Percentiles rank a stretch among this genome's conserved stretches.
phyloP scores from a whole-genome alignment of 2,113 vertebrate species.

The Peromyscus californicus region DNA sequence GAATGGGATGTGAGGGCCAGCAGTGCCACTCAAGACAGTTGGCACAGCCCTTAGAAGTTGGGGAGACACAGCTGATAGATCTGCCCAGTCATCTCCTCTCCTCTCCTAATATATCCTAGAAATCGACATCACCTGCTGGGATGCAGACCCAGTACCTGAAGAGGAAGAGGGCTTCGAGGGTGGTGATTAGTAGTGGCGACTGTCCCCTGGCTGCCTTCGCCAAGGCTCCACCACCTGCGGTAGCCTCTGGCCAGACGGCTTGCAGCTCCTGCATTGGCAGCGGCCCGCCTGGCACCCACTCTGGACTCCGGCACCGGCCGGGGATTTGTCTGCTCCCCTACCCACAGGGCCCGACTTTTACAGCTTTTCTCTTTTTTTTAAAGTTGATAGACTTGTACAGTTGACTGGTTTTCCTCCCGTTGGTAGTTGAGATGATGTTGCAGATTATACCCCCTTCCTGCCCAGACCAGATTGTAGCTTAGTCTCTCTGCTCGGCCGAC shows the following conservation, averaged over 20 bases:
- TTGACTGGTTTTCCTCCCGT: slow-evolving; percentile 83
- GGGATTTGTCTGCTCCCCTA: slow-evolving; percentile 70
- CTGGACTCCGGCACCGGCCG: slow-evolving; percentile 74
- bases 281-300: slow-evolving; percentile 79
- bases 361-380: slow-evolving; percentile 85
- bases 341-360: slow-evolving; percentile 84
- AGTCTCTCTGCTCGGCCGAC: slow-evolving; percentile 67
- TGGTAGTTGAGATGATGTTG: slow-evolving; percentile 83
- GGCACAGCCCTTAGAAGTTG: neutral
- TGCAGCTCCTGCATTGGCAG: slow-evolving; percentile 73
- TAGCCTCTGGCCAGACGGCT: slow-evolving; percentile 72
- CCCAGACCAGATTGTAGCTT: slow-evolving; percentile 78
- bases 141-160: slow-evolving; percentile 95
- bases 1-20: neutral
- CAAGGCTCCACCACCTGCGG: slow-evolving; percentile 72
- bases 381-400: slow-evolving; percentile 88
- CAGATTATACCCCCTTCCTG: slow-evolving; percentile 53
- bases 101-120: slow-evolving; percentile 85
- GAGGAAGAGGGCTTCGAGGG: slow-evolving; percentile 92
- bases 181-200: slow-evolving; percentile 81
- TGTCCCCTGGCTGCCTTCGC: slow-evolving; percentile 66
- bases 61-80: neutral
- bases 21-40: neutral
- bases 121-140: slow-evolving; percentile 99
- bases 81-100: neutral